Base-by-base conservation (phyloP, 2,797 vertebrate genomes). In the Erpetoichthys calabaricus region DNA sequence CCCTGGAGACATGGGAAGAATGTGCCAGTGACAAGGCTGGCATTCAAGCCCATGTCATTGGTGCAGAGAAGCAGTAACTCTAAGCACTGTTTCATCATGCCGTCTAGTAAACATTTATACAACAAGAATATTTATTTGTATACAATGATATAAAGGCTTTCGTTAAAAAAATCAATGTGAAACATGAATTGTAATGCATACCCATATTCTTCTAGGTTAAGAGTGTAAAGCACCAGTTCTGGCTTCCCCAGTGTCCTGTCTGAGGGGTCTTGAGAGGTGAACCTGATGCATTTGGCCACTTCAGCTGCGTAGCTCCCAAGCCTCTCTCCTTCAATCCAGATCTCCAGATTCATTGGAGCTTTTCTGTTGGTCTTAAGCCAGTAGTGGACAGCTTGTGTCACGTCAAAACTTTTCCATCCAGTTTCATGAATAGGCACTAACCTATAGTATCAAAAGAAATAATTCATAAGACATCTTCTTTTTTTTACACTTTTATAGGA, bases 321-420 rank as follows among this genome's bases (percentile, higher is more conserved):
- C 63, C 86, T 87, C 74, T 96, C 94, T 71, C 84, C 88, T 76
- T 97, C 91, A 49, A 96, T 86, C 76, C 88, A 85, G 79, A 97
- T 89, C 82, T 92, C 91, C 73, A 98, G 84, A 65, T 93, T 74
- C 88, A 98, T 87, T 2, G 91, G 86, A 62, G 77, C 80, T 50
- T 52, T 72, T 62, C 74, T 76, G 62, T 75, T 72, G 41, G 68
- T 77, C 63, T 80, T 82, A 65, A 88, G 88, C 94, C 95, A 99
- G 75, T 90, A 90, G 56, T 88, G 89, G 67, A 99, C 89, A 0
- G 93, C 95, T 70, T 96, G 90, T 0, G 92, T 97, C 76, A 98
- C 93, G 58, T 98, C 95, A 62, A 98, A 94, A 80, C 89, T 89
- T 73, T 79, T 91, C 95, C 95, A 98, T 64, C 92, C 91, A 0